These are phyloP conservation scores for Alitta virens DNA, from an alignment of 2,888 invertebrate genomes.

Conservation along the genomic window DNA sequence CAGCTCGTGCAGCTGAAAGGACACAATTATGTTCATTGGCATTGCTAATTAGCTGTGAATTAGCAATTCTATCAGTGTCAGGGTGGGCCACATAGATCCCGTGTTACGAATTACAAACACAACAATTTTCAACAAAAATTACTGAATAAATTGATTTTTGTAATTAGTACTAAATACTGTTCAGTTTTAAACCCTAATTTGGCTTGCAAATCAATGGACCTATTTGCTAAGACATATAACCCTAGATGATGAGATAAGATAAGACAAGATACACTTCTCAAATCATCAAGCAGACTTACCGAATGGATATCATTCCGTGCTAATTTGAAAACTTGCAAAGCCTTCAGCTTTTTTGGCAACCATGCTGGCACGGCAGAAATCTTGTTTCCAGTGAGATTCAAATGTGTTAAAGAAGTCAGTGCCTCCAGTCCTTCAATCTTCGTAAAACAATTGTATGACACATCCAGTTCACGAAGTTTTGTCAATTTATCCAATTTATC, in stretches of 20 bases:
- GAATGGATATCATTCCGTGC: slow-evolving; percentile 47
- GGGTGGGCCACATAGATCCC: no score
- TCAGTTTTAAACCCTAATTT: neutral
- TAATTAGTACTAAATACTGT: no score
- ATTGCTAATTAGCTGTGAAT: no score
- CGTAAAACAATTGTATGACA: slow-evolving; percentile 46
- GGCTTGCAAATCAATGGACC: neutral
- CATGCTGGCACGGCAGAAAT: slow-evolving; percentile 51
- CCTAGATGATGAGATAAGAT: no score
- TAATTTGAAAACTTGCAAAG: slow-evolving; percentile 43
- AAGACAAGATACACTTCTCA: no score
- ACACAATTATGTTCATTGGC: no score
- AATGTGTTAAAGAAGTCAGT: slow-evolving; percentile 24
- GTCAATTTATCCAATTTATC: slow-evolving; percentile 50
- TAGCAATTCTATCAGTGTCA: no score
- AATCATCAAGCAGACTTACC: no score
- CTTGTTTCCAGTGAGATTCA: slow-evolving; percentile 48
- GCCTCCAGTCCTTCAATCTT: slow-evolving; percentile 50
- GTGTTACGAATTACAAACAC: no score
- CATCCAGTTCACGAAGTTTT: slow-evolving; percentile 47
- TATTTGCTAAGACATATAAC: neutral
- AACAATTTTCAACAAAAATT: no score
- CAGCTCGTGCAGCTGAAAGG: slow-evolving; percentile 46
- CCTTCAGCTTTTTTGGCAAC: slow-evolving; percentile 47
- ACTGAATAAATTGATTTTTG: no score